Evolutionary conservation across 2,888 invertebrate species (phyloP), one percentile per base, ranked within the genome.

Genomic region (Hecatera dysodea): DNA sequence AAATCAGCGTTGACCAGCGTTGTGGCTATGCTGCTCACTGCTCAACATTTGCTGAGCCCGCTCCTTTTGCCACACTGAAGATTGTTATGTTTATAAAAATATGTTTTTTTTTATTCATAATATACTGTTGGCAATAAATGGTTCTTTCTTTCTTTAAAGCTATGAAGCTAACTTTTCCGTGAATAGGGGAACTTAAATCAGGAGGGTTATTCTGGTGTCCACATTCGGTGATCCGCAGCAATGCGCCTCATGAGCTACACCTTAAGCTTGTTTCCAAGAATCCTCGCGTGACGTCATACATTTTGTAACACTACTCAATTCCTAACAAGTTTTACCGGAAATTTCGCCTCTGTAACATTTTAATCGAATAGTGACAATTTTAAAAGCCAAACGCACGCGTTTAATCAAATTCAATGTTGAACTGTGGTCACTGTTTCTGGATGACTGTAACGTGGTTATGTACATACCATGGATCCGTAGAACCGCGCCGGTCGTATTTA

Each of bases 381-480:
- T 36, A 22, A 36, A 46, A 57, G 17, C 15, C 39, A 42, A 52
- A 24, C n/a, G 48, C 48, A 39, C 17, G 50, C 50, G 19, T 57
- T 69, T 62, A 62, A 62, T 69, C 24, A n/a, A 52, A 75, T 17
- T 15, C 22, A 39, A 44, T 36, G 42, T 53, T 27, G 5, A 36
- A 55, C 33, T 59, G 42, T 33, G 9, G 17, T 24, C 36, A 44
- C 46, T 15, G n/a, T 61, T 56, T 33, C 44, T 22, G 48, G n/a
- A 24, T 64, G 29, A 56, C 36, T 78, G 39, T 64, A 50, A 27
- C 44, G n/a, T 27, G 33, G 48, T 60, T 64, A 42, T 55, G 24
- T 57, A 53, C 72, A 27, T 57, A 67, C 74, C 62, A 11, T 74
- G 55, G n/a, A 27, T 19, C 74, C 42, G 42, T 56, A 50, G 44